These are phyloP conservation scores for Strigamia maritima DNA, from an alignment of 2,888 invertebrate genomes.

Conservation along the genomic window DNA sequence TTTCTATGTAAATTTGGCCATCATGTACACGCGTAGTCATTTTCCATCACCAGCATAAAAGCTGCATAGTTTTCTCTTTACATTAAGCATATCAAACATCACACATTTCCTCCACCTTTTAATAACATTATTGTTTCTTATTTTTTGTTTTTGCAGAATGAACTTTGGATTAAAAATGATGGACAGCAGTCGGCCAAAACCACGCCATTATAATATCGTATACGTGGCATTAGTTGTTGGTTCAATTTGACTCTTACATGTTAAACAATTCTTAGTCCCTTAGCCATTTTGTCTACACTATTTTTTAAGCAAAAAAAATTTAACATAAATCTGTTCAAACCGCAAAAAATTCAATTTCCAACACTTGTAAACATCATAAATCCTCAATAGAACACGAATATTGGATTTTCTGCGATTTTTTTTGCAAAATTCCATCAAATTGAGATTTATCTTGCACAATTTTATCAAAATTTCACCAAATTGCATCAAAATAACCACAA, in stretches of 20 bases:
- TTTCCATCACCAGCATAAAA: background rate
- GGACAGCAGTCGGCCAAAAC: background rate
- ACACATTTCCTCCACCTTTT: background rate
- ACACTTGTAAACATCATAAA: too few relatives aligned
- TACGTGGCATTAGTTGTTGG: background rate
- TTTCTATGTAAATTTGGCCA: background rate
- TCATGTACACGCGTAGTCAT: background rate
- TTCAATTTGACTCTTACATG: background rate
- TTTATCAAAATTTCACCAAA: too few relatives aligned
- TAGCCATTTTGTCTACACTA: background rate
- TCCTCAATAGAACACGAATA: too few relatives aligned
- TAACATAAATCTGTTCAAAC: background rate
- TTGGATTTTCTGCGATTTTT: too few relatives aligned
- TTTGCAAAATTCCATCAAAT: too few relatives aligned
- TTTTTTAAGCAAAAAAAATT: background rate
- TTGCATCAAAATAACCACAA: too few relatives aligned
- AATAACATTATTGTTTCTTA: background rate
- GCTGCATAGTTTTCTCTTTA: background rate
- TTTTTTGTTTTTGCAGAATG: background rate
- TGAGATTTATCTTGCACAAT: too few relatives aligned
- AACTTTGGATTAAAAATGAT: constrained; percentile 4
- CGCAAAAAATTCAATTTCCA: too few relatives aligned
- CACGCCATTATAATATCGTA: background rate
- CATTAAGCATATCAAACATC: background rate
- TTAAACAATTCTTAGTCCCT: background rate